These are phyloP conservation scores for Laothoe populi DNA, from an alignment of 2,888 invertebrate genomes.

Conservation along the genomic window DNA sequence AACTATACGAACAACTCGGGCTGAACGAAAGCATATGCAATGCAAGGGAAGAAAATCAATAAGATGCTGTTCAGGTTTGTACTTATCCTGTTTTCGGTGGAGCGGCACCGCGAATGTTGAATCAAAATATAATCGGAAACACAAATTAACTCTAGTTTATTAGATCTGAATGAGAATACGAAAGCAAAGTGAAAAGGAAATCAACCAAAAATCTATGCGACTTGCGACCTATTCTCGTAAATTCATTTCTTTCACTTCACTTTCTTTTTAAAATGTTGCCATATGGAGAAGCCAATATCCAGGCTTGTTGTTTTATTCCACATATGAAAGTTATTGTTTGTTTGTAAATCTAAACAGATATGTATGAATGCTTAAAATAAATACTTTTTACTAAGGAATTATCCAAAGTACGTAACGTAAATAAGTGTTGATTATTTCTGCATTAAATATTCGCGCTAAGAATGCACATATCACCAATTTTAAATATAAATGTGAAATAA, in stretches of 20 bases:
- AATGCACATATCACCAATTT: too few species aligned
- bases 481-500: too few species aligned
- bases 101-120: constrained; percentile 70
- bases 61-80: constrained; percentile 83
- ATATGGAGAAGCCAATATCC: constrained; percentile 31
- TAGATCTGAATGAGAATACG: constrained; percentile 79
- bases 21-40: constrained; percentile 84
- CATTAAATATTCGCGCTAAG: too few species aligned
- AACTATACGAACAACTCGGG: constrained; percentile 79
- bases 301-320: not conserved
- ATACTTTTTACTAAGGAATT: too few species aligned
- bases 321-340: not conserved
- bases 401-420: too few species aligned
- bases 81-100: constrained; percentile 75
- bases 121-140: constrained; percentile 76
- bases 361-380: too few species aligned
- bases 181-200: constrained; percentile 85
- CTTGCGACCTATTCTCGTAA: constrained; percentile 84
- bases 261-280: constrained; percentile 83
- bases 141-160: constrained; percentile 80
- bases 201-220: constrained; percentile 85
- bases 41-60: constrained; percentile 85
- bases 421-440: too few species aligned
- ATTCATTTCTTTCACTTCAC: constrained; percentile 84
- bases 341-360: too few species aligned